Percentiles rank a stretch among this genome's conserved stretches.
phyloP scores from a whole-genome alignment of 1,140 invertebrate species.

The Zaprionus tsacasi region DNA sequence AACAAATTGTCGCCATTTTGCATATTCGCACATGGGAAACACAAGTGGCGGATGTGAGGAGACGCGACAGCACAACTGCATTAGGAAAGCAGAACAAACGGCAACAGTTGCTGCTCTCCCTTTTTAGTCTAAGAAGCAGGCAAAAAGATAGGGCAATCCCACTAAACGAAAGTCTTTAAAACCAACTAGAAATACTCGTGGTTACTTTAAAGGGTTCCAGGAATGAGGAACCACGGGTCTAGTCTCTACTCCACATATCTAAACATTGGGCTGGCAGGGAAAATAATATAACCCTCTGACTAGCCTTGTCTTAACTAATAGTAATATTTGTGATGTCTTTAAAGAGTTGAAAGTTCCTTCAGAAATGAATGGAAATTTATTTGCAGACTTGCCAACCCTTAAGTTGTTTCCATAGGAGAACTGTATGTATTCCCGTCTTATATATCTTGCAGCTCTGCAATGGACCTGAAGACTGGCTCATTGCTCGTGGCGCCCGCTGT shows the following conservation, averaged over 20 bases:
- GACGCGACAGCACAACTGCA: constrained; percentile 32
- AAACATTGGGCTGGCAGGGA: too few species aligned
- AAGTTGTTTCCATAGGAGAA: too few species aligned
- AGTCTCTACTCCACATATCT: too few species aligned
- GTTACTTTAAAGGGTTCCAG: too few species aligned
- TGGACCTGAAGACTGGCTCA: constrained; percentile 85
- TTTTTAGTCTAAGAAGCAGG: constrained; percentile 15
- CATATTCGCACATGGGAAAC: constrained; percentile 56
- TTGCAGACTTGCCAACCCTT: too few species aligned
- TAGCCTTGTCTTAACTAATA: too few species aligned
- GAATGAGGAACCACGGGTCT: neutral
- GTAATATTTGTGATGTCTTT: too few species aligned
- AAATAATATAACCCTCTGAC: too few species aligned
- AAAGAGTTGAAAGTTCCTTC: too few species aligned
- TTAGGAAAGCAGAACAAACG: constrained; percentile 2
- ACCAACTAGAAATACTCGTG: too few species aligned
- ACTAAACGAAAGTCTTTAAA: constrained; percentile 9
- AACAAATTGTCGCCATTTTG: constrained; percentile 80
- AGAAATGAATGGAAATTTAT: too few species aligned
- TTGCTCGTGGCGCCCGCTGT: constrained; percentile 90
- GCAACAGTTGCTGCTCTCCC: neutral
- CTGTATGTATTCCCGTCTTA: neutral
- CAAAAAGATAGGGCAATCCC: constrained; percentile 24
- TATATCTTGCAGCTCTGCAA: constrained; percentile 58
- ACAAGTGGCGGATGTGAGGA: constrained; percentile 26